Percentiles rank a stretch among this genome's conserved stretches.
phyloP scores from a whole-genome alignment of 2,888 invertebrate species.

The Notodonta ziczac region DNA sequence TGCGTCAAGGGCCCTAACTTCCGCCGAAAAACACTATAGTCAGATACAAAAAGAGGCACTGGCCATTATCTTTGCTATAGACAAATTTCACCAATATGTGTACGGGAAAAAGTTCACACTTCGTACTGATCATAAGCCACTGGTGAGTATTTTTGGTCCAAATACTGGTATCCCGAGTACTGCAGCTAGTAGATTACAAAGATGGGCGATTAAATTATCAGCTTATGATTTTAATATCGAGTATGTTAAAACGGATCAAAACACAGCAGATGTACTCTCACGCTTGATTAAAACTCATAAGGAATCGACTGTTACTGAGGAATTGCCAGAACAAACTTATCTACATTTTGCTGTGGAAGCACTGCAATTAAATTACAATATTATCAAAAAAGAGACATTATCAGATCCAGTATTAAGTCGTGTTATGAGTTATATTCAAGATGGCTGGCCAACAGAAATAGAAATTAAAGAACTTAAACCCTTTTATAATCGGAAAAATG shows the following conservation, averaged over 20 bases:
- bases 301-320: neutral
- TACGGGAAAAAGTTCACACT: constrained; percentile 5
- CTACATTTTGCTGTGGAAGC: constrained; percentile 10
- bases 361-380: constrained; percentile 10
- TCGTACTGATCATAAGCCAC: constrained; percentile 6
- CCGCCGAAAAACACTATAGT: constrained; percentile 5
- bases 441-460: constrained; percentile 8
- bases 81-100: constrained; percentile 6
- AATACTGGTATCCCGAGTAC: neutral
- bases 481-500: constrained; percentile 6
- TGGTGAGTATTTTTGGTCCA: constrained; percentile 6
- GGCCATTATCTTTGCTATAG: constrained; percentile 8
- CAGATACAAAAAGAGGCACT: constrained; percentile 9
- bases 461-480: constrained; percentile 7
- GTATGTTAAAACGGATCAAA: constrained; percentile 4
- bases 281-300: neutral
- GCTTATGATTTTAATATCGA: constrained; percentile 11
- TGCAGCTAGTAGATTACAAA: constrained; percentile 6
- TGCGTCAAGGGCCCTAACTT: neutral
- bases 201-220: constrained; percentile 9
- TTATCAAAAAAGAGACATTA: constrained; percentile 8
- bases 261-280: constrained; percentile 7
- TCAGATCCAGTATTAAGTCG: constrained; percentile 10
- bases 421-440: constrained; percentile 7
- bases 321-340: constrained; percentile 7